A percentile compares a stretch with the other conserved stretches of the same genome.
phyloP scores from a whole-genome alignment of 2,113 vertebrate genomes.

The Pionites leucogaster region DNA sequence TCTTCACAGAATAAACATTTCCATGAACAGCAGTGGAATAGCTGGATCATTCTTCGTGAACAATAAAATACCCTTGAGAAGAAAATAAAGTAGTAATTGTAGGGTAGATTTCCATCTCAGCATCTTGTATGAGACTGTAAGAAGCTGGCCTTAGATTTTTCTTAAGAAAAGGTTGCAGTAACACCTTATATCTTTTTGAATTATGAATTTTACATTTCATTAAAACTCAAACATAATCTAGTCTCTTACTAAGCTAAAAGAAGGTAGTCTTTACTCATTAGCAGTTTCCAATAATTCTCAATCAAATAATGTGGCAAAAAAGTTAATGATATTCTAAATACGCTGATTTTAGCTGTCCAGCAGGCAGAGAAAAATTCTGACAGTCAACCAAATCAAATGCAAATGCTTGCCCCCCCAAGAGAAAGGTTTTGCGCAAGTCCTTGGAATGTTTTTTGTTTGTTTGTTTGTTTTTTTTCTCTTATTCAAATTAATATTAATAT shows the following conservation, averaged over 20 bases:
- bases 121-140: background rate
- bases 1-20: background rate
- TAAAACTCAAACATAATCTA: background rate
- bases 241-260: background rate
- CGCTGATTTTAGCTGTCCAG: background rate
- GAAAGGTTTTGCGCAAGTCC: background rate
- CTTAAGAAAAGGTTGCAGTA: background rate
- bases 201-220: background rate
- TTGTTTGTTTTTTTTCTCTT: background rate
- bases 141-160: background rate
- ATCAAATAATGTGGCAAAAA: background rate
- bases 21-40: background rate
- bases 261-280: background rate
- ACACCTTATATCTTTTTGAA: background rate
- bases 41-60: background rate
- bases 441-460: background rate
- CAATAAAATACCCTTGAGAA: background rate
- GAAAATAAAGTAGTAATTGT: background rate
- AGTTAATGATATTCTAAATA: background rate
- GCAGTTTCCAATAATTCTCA: background rate
- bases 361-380: background rate
- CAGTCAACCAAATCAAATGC: background rate
- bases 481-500: background rate
- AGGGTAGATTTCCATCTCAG: background rate
- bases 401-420: background rate